These are phyloP conservation scores for Polypterus bichir DNA, from an alignment of 2,113 vertebrate species.

Conservation along the genomic window DNA sequence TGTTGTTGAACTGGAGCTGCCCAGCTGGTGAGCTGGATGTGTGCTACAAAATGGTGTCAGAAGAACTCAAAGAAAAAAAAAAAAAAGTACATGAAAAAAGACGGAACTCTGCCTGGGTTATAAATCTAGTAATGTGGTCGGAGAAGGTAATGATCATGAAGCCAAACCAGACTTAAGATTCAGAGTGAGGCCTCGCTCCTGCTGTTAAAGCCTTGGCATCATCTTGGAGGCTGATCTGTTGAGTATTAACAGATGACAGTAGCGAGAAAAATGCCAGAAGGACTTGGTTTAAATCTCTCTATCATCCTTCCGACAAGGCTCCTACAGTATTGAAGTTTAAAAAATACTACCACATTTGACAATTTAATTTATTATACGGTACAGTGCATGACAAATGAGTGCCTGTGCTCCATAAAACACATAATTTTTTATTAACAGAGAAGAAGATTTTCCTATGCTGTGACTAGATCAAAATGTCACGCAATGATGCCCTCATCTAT, in stretches of 20 bases:
- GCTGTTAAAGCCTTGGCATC: neutral
- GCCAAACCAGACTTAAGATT: conserved; percentile 1
- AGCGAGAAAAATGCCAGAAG: neutral
- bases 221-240: neutral
- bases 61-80: neutral
- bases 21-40: conserved; percentile 9
- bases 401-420: no score
- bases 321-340: neutral
- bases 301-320: neutral
- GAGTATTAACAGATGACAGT: conserved; percentile 10
- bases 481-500: no score
- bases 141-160: neutral
- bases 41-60: conserved; percentile 6
- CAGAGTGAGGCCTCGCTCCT: conserved; percentile 7
- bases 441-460: no score
- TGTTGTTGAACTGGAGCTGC: conserved; percentile 3
- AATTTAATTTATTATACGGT: no score
- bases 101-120: neutral
- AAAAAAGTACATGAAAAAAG: neutral
- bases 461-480: no score
- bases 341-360: no score
- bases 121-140: neutral
- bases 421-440: no score
- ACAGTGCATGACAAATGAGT: no score
- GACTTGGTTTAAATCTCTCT: neutral